Evolutionary conservation across 2,113 vertebrate genomes (phyloP).

Genomic region (Cyprinus carpio): DNA sequence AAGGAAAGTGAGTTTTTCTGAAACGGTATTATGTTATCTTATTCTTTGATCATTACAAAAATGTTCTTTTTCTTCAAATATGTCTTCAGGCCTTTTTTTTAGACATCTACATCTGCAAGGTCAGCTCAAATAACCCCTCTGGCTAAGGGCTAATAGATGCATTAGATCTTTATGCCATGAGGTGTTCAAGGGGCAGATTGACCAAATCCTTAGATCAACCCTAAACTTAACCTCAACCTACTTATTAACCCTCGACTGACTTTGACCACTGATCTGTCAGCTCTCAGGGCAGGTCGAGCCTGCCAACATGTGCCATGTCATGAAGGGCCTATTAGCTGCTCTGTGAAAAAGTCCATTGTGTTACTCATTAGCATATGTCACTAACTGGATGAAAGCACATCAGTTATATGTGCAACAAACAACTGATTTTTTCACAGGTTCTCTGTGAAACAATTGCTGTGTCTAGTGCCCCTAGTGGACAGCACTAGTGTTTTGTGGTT

Average conservation of each 20-base stretch:
- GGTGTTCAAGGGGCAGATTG: slow-evolving; percentile 14
- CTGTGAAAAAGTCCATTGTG: slow-evolving; percentile 19
- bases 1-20: neutral
- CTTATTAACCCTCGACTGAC: slow-evolving; percentile 23
- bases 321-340: slow-evolving; percentile 4
- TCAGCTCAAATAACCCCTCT: neutral
- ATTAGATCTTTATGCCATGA: neutral
- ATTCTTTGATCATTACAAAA: neutral
- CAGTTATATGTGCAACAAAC: neutral
- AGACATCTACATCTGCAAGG: neutral
- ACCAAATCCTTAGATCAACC: slow-evolving; percentile 1
- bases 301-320: neutral
- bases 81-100: neutral
- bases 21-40: neutral
- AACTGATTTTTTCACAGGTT: neutral
- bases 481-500: neutral
- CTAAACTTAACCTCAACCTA: slow-evolving; percentile 34
- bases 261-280: slow-evolving; percentile 22
- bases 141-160: neutral
- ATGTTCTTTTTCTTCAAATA: neutral
- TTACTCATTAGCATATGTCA: neutral
- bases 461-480: neutral
- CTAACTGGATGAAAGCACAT: neutral
- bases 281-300: neutral
- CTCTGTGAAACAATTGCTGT: neutral